Evolutionary conservation across 2,797 vertebrate species (phyloP).

Genomic region (Myotis daubentonii): DNA sequence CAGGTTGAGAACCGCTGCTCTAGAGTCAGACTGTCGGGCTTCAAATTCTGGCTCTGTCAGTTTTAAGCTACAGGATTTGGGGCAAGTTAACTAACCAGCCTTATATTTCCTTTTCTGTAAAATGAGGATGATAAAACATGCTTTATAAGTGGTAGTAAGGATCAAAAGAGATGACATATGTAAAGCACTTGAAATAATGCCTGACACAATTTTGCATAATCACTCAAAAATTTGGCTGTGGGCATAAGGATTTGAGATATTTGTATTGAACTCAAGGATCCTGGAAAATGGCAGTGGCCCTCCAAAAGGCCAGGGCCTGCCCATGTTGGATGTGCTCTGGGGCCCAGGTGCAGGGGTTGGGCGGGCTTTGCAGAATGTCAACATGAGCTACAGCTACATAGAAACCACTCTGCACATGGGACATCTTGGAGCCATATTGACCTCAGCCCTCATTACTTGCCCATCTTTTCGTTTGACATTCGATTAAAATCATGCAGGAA

Average conservation of each 20-base stretch:
- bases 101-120: conserved; percentile 17
- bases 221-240: neutral
- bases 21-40: neutral
- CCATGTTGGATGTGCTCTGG: neutral
- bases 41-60: neutral
- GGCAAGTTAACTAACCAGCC: neutral
- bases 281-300: neutral
- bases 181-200: neutral
- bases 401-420: conserved; percentile 9
- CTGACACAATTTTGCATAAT: neutral
- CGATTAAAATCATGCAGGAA: conserved; percentile 66
- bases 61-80: neutral
- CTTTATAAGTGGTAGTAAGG: neutral
- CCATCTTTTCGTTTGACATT: conserved; percentile 66
- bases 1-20: neutral
- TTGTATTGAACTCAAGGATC: neutral
- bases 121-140: conserved; percentile 1
- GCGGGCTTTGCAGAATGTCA: conserved; percentile 25
- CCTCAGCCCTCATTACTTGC: conserved; percentile 56
- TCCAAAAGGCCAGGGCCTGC: neutral
- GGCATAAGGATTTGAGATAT: neutral
- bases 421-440: conserved; percentile 31
- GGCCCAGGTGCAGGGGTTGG: neutral
- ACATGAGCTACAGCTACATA: conserved; percentile 16
- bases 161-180: neutral